A percentile compares a stretch with the other conserved stretches of the same genome.
Conservation (phyloP, 2,888 invertebrate genomes). For the Lamellibrachia satsuma region DNA sequence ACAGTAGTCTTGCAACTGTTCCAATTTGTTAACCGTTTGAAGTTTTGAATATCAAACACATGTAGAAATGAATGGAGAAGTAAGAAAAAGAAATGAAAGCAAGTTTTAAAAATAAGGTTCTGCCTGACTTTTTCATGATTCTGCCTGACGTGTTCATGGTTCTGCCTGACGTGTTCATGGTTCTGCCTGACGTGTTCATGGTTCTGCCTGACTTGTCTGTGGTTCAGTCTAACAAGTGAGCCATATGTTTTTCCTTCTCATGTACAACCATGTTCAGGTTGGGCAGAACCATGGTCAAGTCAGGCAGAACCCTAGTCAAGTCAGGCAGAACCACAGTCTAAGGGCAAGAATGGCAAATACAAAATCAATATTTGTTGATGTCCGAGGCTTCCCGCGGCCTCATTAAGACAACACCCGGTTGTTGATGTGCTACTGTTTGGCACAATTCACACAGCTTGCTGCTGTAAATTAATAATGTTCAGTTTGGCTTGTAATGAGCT, state of each 20-base stretch:
- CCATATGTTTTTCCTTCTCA: background rate
- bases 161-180: too few relatives aligned
- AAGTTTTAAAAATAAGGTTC: too few relatives aligned
- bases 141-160: too few relatives aligned
- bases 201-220: too few relatives aligned
- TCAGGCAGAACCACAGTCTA: background rate
- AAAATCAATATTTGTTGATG: slow-evolving; percentile 9
- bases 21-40: too few relatives aligned
- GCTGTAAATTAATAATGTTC: background rate
- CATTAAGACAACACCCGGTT: background rate
- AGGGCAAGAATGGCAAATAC: background rate
- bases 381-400: background rate
- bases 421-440: background rate
- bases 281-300: background rate
- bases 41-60: too few relatives aligned
- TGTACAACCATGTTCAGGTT: background rate
- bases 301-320: background rate
- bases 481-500: background rate
- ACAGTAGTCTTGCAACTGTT: background rate
- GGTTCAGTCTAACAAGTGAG: too few relatives aligned
- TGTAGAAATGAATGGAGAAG: too few relatives aligned
- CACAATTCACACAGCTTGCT: background rate
- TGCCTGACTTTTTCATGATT: too few relatives aligned
- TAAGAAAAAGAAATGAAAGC: too few relatives aligned
- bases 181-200: too few relatives aligned